Base-by-base conservation (phyloP, 2,113 vertebrate species). In the Xenus cinereus region DNA sequence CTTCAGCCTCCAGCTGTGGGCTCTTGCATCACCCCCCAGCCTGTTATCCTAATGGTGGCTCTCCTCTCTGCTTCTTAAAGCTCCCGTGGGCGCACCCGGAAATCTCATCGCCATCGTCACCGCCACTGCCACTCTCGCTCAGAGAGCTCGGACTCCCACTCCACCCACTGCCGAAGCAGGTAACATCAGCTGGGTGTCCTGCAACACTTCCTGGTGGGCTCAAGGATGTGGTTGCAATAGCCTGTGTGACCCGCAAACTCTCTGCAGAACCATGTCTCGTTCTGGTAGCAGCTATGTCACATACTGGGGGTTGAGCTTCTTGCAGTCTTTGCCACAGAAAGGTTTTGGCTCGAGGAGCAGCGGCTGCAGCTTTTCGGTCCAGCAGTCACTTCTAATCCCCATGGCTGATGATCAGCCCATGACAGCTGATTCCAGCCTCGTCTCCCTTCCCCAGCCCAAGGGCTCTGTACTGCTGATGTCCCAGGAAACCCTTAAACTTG, bases 131-230 rank as follows among this genome's bases (percentile, higher is more conserved):
- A 97, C 97, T 98, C 98, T 14, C 96, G 98, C 93, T 99, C 98
- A 0, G 97, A 98, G 95, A 98, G 98, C 97, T 98, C 98, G 0
- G 98, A 98, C 92, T 98, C 98, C 48, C 98, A 95, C 21, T 98
- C 98, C 27, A 98, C 97, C 62, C 97, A 97, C 97, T 96, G 98
- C 87, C 98, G 98, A 89, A 98, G 98, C 98, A 99, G 99, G 99
- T 99, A 98, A 96, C 0, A 0, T 20, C 81, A 10, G 81, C 46
- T 35, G 16, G 4, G 9, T 6, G 14, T 50, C 64, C 82, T 21
- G 10, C 51, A 23, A 1, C 3, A 0, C 45, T 46, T 69, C 63
- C 26, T 5, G 1, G 14, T 13, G 72, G 62, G 6, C 50, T 41
- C 24, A 12, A 6, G 37, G 56, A 14, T 5, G 13, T 20, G 50